These are phyloP conservation scores for Hoplostethus atlanticus DNA, from an alignment of 2,797 vertebrate species.

Conservation along the genomic window DNA sequence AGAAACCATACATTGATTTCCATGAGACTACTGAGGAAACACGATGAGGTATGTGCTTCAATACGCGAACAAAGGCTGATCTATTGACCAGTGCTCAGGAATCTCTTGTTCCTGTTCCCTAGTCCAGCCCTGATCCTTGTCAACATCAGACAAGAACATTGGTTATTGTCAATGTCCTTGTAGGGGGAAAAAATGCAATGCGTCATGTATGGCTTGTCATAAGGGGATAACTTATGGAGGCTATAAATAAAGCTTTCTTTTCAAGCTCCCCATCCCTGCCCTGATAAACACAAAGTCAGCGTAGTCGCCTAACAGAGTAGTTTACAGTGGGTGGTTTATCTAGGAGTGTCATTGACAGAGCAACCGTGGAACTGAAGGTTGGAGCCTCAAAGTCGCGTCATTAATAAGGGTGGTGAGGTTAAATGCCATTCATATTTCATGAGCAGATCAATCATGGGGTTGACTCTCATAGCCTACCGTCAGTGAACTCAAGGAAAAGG, in stretches of 20 bases:
- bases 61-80: constrained; percentile 38
- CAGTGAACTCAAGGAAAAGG: constrained; percentile 50
- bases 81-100: constrained; percentile 46
- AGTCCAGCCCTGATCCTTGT: background rate
- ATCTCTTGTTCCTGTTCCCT: constrained; percentile 1
- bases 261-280: constrained; percentile 21
- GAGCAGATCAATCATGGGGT: constrained; percentile 61
- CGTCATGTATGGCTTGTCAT: constrained; percentile 41
- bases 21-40: constrained; percentile 28
- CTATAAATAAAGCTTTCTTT: constrained; percentile 42
- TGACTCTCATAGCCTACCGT: constrained; percentile 38
- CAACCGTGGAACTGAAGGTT: constrained; percentile 9
- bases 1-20: constrained; percentile 36
- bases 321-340: constrained; percentile 41
- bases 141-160: no score
- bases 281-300: constrained; percentile 14
- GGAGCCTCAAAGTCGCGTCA: constrained; percentile 24
- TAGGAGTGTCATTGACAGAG: constrained; percentile 1
- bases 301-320: constrained; percentile 2
- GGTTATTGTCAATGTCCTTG: no score
- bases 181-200: constrained; percentile 26
- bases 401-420: constrained; percentile 42
- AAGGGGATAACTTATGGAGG: constrained; percentile 1
- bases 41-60: constrained; percentile 10
- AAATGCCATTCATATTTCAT: constrained; percentile 58